Evolutionary conservation across 2,113 vertebrate species (phyloP), one percentile per base, ranked within the genome.

Genomic region (Fulica atra): DNA sequence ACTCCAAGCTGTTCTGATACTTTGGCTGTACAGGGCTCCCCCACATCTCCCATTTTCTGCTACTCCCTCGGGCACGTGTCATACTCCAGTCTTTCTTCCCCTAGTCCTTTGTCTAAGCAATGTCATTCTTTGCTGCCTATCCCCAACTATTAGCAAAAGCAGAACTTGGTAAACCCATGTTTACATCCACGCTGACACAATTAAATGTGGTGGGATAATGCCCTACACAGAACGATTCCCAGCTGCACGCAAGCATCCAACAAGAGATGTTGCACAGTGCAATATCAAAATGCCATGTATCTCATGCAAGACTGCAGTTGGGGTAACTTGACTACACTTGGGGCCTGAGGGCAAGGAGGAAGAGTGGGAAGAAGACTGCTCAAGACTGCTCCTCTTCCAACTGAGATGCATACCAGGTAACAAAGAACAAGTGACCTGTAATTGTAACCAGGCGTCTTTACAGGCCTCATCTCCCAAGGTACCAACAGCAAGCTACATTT

Each of bases 11-110:
- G 29, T 70, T 44, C 46, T 82, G 60, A 35, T 63, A 21, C 57
- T 59, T 71, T 64, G 53, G 44, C 60, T 53, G 14, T 13, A 66
- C 12, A 29, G 38, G 79, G 66, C 13, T 64, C 35, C 18, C 76
- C 35, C 28, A 72, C 25, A 56, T 36, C n/a, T 59, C 74, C 19
- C 2, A 0, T 26, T 71, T 76, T 76, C 71, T 79, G 48, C 63
- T 71, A 28, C 26, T 31, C 78, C 1, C 1, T 65, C 65, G 1
- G 0, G 50, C 0, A 0, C 40, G 21, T n/a, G 72, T 85, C 50
- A 73, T 1, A 2, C 13, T 33, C 13, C 31, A 16, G 4, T 74
- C 36, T 35, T 40, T 57, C 81, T 56, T 83, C 26, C 54, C 17
- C 6, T 13, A 66, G 11, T 36, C 36, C 24, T 81, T 7, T 57